These are phyloP conservation scores for Amazona finschi DNA, from an alignment of 2,797 vertebrate genomes.

Conservation along the genomic window DNA sequence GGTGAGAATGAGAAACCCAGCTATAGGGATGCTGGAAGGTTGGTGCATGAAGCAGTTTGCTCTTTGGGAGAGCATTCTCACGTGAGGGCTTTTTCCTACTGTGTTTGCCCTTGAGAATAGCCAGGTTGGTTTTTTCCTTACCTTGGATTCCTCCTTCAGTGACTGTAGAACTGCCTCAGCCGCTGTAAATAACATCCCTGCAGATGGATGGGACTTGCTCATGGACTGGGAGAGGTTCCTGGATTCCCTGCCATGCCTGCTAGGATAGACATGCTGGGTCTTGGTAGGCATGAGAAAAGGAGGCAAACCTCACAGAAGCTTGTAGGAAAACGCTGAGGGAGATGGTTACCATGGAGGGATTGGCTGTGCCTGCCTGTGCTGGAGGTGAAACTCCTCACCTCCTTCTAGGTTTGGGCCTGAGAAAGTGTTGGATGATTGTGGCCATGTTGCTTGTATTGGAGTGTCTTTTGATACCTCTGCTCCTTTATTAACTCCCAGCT, in stretches of 20 bases:
- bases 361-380: background rate
- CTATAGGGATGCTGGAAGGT: background rate
- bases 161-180: background rate
- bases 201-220: constrained; percentile 16
- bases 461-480: background rate
- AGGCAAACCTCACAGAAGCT: background rate
- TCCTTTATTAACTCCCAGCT: background rate
- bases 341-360: background rate
- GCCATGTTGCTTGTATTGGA: background rate
- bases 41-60: background rate
- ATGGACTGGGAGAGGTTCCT: background rate
- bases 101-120: constrained; percentile 38
- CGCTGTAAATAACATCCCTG: background rate
- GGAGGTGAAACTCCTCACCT: background rate
- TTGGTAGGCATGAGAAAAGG: background rate
- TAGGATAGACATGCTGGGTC: background rate
- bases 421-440: background rate
- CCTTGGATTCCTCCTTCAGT: background rate
- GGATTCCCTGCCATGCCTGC: constrained; percentile 2
- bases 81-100: background rate
- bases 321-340: background rate
- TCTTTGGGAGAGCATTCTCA: constrained; percentile 28
- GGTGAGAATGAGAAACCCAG: background rate
- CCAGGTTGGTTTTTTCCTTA: constrained; percentile 17
- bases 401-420: background rate